Percentiles rank a stretch among this genome's conserved stretches.
Evolutionary conservation across 1,140 invertebrate genomes (phyloP).

Genomic region (Plutomurus gul): DNA sequence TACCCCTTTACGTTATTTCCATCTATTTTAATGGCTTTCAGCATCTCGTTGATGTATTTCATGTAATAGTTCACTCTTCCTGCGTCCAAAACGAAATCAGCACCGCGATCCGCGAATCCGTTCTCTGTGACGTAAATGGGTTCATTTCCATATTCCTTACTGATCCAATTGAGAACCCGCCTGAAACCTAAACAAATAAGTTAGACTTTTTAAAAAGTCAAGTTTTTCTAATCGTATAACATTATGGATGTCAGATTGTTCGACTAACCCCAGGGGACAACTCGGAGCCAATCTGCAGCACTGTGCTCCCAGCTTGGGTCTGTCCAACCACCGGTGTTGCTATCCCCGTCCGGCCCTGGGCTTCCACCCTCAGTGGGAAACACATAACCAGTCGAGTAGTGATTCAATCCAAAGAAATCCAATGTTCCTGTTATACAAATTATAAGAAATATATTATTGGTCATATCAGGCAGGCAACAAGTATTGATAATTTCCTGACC

Average conservation of each 20-base stretch:
- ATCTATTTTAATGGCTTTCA: slow-evolving; percentile 35
- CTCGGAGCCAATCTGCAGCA: slow-evolving; percentile 60
- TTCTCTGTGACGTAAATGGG: slow-evolving; percentile 45
- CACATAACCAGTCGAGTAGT: slow-evolving; percentile 55
- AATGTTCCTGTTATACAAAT: slow-evolving; percentile 38
- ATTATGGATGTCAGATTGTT: neutral
- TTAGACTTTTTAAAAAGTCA: too few species aligned
- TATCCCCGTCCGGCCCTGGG: slow-evolving; percentile 31
- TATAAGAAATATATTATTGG: neutral
- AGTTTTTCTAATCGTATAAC: neutral
- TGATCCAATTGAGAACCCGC: slow-evolving; percentile 43
- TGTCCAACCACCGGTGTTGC: neutral
- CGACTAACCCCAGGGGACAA: slow-evolving; percentile 56
- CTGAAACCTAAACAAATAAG: slow-evolving; percentile 6
- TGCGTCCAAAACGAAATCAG: neutral
- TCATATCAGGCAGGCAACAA: too few species aligned
- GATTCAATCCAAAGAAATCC: slow-evolving; percentile 61
- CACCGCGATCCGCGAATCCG: slow-evolving; percentile 12
- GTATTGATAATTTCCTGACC: too few species aligned
- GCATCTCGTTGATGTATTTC: slow-evolving; percentile 39
- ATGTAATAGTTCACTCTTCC: slow-evolving; percentile 29
- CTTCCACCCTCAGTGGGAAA: neutral
- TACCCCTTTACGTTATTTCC: slow-evolving; percentile 22
- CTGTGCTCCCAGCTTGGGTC: slow-evolving; percentile 62
- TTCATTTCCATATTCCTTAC: slow-evolving; percentile 23